phyloP scores from a whole-genome alignment of 2,113 vertebrate species.

The Tangachromis dhanisi region DNA sequence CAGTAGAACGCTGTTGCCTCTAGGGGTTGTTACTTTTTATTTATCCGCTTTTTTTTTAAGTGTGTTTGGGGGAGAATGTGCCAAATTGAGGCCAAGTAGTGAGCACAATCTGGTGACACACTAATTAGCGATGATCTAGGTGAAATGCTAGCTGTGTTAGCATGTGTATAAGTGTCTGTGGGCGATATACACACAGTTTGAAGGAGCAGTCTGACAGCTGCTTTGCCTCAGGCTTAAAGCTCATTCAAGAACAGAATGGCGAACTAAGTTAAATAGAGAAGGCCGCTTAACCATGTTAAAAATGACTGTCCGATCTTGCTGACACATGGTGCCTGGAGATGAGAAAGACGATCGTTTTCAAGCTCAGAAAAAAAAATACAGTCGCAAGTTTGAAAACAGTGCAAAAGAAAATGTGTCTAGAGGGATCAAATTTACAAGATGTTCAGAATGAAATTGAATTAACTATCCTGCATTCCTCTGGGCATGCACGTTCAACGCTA shows the following conservation, averaged over 20 bases:
- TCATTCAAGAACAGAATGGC: slow-evolving; percentile 38
- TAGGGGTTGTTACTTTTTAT: neutral
- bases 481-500: slow-evolving; percentile 21
- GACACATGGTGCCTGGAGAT: neutral
- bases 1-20: slow-evolving; percentile 1
- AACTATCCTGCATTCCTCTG: slow-evolving; percentile 31
- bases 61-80: slow-evolving; percentile 11
- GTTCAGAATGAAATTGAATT: slow-evolving; percentile 41
- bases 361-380: neutral
- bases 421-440: slow-evolving; percentile 41
- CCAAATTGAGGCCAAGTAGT: slow-evolving; percentile 21
- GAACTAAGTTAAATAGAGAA: slow-evolving; percentile 6
- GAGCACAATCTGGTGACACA: slow-evolving; percentile 52
- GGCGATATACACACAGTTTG: slow-evolving; percentile 41
- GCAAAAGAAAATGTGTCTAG: slow-evolving; percentile 24
- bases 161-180: slow-evolving; percentile 41
- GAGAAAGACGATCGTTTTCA: neutral
- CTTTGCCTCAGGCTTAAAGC: slow-evolving; percentile 35
- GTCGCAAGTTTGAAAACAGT: slow-evolving; percentile 3
- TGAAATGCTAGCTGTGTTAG: slow-evolving; percentile 51
- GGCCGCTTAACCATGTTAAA: neutral
- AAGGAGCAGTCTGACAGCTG: slow-evolving; percentile 52
- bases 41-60: neutral
- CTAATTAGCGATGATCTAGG: slow-evolving; percentile 63
- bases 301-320: neutral